Base-by-base conservation (phyloP, 2,888 invertebrate genomes). In the Andrena chrysosceles region DNA sequence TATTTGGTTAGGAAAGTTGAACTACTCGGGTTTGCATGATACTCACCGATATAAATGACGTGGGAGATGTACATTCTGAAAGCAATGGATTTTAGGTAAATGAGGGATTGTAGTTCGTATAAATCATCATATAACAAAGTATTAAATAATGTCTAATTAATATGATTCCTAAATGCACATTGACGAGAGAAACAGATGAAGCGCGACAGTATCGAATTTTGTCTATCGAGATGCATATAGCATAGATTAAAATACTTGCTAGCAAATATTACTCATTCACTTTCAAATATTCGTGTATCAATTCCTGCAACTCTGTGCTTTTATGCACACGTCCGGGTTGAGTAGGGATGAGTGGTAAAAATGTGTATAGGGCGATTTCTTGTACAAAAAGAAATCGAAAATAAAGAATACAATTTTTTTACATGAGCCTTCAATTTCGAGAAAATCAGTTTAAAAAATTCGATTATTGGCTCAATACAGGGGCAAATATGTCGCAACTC, bases 11-110 rank as follows among this genome's bases (percentile, higher is more conserved):
- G 78, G 69, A 81, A 29, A 63, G 35, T 5, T 29, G 66, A 26
- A 49, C 52, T 7, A 56, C 29, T 3, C 29, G 26, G 48, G 26
- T 59, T 35, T 7, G 26, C 16, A 29, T 6, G n/a, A 8, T 77
- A 76, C 82, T 82, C 73, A 89, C 89, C 81, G 75, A 81, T 77
- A 33, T 83, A 90, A 67, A 88, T 31, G n/a, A 85, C 16, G 42
- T 77, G 73, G 31, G 84, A 80, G 70, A 85, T 60, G 69, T 83
- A 76, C 89, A 89, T 89, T 79, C 64, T 87, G 77, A 16, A 13
- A 52, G 54, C 10, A 33, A 52, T 49, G 2, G 63, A 63, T 67
- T 76, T 42, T 68, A 77, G 75, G 64, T 74, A 23, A 68, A 49
- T 7, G 35, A 33, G 60, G 73, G 62, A 26, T 78, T 64, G 5